phyloP scores from a whole-genome alignment of 2,113 vertebrate genomes.

The Deroptyus accipitrinus region DNA sequence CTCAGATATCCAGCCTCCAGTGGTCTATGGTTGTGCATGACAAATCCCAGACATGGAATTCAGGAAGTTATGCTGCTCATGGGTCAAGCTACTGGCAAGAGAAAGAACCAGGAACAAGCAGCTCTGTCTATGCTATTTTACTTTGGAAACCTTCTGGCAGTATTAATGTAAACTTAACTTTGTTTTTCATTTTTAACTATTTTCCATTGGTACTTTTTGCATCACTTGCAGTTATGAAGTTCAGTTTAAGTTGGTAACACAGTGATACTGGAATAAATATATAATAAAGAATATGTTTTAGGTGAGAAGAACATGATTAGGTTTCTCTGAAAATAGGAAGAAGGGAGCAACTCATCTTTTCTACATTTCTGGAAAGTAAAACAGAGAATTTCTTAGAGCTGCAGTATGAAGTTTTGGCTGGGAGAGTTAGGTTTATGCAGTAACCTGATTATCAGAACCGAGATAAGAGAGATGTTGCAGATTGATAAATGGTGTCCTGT shows the following conservation, averaged over 20 bases:
- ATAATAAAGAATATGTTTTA: neutral
- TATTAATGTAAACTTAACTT: neutral
- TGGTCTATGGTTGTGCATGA: rapidly evolving
- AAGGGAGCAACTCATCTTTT: neutral
- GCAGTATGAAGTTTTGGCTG: neutral
- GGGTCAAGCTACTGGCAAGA: neutral
- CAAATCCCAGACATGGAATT: neutral
- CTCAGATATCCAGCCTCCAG: neutral
- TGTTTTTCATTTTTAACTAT: neutral
- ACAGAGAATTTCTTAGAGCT: neutral
- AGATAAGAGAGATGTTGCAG: neutral
- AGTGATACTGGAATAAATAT: neutral
- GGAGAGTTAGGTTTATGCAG: neutral
- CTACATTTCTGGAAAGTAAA: slow-evolving; percentile 11
- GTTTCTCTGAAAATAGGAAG: slow-evolving; percentile 41
- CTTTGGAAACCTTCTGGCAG: neutral
- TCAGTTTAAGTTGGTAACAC: neutral
- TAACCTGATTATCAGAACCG: neutral
- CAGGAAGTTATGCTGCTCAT: rapidly evolving
- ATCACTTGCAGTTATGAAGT: neutral
- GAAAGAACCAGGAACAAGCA: neutral
- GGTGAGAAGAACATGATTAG: neutral
- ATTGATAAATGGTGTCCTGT: neutral
- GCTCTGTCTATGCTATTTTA: neutral
- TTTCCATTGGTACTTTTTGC: neutral